These are phyloP conservation scores for Mycteria americana DNA, from an alignment of 2,797 vertebrate genomes.

Conservation along the genomic window DNA sequence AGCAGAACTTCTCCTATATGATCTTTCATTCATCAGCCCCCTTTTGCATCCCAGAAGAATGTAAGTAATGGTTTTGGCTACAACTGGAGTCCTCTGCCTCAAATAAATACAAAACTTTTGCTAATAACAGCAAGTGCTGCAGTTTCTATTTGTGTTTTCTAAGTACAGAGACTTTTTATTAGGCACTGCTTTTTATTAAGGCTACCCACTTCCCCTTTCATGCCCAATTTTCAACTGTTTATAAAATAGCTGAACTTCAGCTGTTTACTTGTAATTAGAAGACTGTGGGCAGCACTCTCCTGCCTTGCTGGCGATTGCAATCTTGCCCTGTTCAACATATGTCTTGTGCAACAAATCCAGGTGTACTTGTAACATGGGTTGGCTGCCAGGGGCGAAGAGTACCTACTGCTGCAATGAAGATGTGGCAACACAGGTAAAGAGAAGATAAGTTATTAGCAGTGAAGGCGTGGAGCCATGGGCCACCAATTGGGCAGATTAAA, in stretches of 20 bases:
- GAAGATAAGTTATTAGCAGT: neutral
- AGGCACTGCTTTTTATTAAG: neutral
- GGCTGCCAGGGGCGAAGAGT: neutral
- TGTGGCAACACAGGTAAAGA: neutral
- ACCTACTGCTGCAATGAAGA: neutral
- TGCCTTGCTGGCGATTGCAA: neutral
- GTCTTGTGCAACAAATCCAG: neutral
- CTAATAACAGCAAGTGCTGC: no score
- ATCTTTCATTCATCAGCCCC: neutral
- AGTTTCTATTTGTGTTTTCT: neutral
- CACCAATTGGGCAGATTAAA: neutral
- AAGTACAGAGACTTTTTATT: neutral
- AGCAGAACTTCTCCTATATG: neutral
- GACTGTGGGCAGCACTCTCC: neutral
- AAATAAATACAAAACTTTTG: no score
- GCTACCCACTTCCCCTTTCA: neutral
- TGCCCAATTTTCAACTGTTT: neutral
- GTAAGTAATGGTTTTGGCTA: neutral
- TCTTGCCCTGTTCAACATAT: neutral
- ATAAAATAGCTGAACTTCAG: neutral
- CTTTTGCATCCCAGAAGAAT: neutral
- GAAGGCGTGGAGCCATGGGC: neutral
- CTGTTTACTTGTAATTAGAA: neutral
- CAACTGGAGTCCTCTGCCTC: neutral
- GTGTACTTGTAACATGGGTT: fast-evolving